Evolutionary conservation across 1,140 invertebrate genomes (phyloP), one percentile per base, ranked within the genome.

Genomic region (Atta cephalotes): DNA sequence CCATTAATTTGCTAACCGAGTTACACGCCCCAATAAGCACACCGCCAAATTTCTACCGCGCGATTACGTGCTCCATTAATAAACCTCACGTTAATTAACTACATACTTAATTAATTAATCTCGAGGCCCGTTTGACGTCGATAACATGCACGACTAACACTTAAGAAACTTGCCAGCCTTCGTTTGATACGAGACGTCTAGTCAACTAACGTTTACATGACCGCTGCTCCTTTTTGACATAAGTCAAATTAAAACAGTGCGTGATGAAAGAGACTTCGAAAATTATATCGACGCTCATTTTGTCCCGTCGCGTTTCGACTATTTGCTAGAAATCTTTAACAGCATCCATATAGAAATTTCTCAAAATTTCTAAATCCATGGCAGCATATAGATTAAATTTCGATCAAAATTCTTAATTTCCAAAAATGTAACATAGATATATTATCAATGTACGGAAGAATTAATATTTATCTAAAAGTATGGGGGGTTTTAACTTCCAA

Each of bases 61-160:
- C 51, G 79, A 81, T 81, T 81, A 81, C 66, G 65, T 58, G 79
- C 79, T 81, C 66, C 66, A 81, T 81, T 81, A 81, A 81, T 81
- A 81, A 81, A 53, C 79, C 66, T 81, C 79, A 71, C 51, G 79
- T 81, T 81, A 81, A 81, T 71, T 81, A 81, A 60, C 65, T 62
- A 60, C 51, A 81, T 81, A 81, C 79, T 81, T 81, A 81, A 81
- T 81, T 81, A 81, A 81, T 81, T 81, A 81, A 60, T 81, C 79
- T 71, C 65, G 78, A 81, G 65, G 65, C 65, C 35, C 53, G 53
- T 71, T 81, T 81, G 79, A 81, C 79, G 79, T 81, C 66, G 66
- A 81, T 81, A 81, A 71, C 79, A 81, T 70, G 63, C 63, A 28
- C 79, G 60, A 28, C 66, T 60, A 68, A 45, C 66, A 71, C 79